A percentile compares a stretch with the other conserved stretches of the same genome.
phyloP scores from a whole-genome alignment of 2,113 vertebrate species.

The Laterallus jamaicensis region DNA sequence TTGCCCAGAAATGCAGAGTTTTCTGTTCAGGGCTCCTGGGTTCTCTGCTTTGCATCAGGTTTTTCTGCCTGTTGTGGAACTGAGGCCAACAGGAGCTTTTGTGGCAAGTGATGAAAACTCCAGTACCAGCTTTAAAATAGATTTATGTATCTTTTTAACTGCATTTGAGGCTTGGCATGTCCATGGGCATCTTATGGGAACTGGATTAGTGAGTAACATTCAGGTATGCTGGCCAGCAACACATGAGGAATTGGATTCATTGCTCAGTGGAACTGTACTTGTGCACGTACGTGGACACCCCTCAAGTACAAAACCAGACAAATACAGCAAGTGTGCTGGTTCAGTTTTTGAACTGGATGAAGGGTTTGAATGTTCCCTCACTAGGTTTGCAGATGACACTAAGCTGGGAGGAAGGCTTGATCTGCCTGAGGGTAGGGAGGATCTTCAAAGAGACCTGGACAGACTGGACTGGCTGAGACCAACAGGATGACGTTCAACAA shows the following conservation, averaged over 20 bases:
- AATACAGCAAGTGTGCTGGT: not conserved
- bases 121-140: not conserved
- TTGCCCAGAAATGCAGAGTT: not conserved
- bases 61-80: not conserved
- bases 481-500: no score
- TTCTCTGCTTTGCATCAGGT: not conserved
- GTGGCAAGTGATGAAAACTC: not conserved
- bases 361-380: no score
- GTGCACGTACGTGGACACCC: not conserved
- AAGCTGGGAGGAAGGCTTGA: no score
- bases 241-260: not conserved
- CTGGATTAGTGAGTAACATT: not conserved
- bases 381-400: no score
- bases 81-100: not conserved
- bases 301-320: not conserved
- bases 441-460: no score
- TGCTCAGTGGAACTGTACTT: not conserved
- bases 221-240: not conserved
- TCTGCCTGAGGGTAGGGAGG: no score
- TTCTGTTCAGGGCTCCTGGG: not conserved
- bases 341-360: not conserved
- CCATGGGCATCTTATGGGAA: not conserved
- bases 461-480: no score
- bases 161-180: not conserved
- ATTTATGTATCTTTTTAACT: not conserved